Evolutionary conservation across 2,888 invertebrate genomes (phyloP).

Genomic region (Cryptocephalus moraei): DNA sequence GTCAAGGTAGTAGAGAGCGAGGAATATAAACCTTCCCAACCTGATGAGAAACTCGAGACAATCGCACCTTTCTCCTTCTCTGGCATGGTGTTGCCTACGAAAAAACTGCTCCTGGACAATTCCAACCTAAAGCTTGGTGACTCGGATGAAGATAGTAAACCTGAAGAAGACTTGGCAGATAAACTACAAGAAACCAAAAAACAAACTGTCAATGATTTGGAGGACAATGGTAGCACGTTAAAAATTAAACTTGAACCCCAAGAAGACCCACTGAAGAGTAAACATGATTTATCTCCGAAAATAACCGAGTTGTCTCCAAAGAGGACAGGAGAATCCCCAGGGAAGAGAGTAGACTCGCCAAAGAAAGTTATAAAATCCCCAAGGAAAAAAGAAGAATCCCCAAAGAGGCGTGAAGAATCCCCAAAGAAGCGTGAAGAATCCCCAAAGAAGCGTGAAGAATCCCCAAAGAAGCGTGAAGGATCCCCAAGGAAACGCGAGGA

Average conservation of each 20-base stretch:
- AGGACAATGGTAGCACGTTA: not conserved
- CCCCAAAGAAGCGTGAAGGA: constrained; percentile 5
- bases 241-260: not conserved
- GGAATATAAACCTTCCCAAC: not conserved
- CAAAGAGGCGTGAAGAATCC: constrained; percentile 1
- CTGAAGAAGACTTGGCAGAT: constrained; percentile 11
- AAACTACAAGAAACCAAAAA: constrained; percentile 15
- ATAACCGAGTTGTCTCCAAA: constrained; percentile 1
- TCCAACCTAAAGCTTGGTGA: constrained; percentile 24
- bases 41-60: not conserved
- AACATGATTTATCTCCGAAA: not conserved
- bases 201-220: constrained; percentile 1
- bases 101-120: constrained; percentile 22
- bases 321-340: not conserved
- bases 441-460: constrained; percentile 5
- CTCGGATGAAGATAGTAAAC: constrained; percentile 20
- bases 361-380: constrained; percentile 1
- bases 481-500: too few relatives aligned
- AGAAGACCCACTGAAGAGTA: not conserved
- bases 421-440: constrained; percentile 1
- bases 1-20: not conserved
- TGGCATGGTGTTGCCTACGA: constrained; percentile 22
- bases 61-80: constrained; percentile 21
- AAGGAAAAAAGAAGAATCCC: not conserved
- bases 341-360: constrained; percentile 1